phyloP scores from a whole-genome alignment of 2,888 invertebrate genomes.

The Heliconius ethilla region DNA sequence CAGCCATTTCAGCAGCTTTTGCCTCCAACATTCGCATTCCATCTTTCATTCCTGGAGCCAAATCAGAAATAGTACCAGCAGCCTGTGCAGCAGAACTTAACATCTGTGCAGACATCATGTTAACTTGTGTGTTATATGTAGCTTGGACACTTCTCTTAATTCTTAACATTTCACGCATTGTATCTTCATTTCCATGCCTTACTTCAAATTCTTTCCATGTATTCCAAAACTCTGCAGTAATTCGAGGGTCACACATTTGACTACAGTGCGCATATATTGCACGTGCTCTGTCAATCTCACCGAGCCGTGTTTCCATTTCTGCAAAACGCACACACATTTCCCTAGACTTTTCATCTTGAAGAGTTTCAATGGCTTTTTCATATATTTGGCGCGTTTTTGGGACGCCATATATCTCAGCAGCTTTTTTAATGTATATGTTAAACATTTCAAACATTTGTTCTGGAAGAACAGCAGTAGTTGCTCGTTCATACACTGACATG shows the following conservation, averaged over 20 bases:
- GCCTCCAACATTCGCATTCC: constrained; percentile 95
- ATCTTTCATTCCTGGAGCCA: constrained; percentile 89
- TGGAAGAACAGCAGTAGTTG: constrained; percentile 94
- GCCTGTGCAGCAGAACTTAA: constrained; percentile 87
- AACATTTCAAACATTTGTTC: constrained; percentile 99
- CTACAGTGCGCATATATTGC: constrained; percentile 99
- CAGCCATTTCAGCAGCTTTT: constrained; percentile 88
- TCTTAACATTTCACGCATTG: constrained; percentile 98
- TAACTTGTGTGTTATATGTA: constrained; percentile 98
- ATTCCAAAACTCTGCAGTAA: constrained; percentile 97
- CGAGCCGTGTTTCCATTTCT: constrained; percentile 98
- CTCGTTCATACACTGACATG: constrained; percentile 99
- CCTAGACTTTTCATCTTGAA: constrained; percentile 94
- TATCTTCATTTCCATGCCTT: constrained; percentile 99
- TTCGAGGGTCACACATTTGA: constrained; percentile 99
- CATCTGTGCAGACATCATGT: constrained; percentile 99
- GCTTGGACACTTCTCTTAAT: constrained; percentile 99
- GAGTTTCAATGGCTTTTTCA: constrained; percentile 97
- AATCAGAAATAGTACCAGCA: constrained; percentile 86
- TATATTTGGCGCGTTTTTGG: constrained; percentile 98
- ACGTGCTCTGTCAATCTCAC: constrained; percentile 98
- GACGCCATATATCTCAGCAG: constrained; percentile 98
- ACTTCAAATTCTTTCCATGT: constrained; percentile 99
- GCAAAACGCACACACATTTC: constrained; percentile 98
- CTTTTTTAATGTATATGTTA: constrained; percentile 98